phyloP scores from a whole-genome alignment of 2,113 vertebrate genomes.

The Nestor notabilis region DNA sequence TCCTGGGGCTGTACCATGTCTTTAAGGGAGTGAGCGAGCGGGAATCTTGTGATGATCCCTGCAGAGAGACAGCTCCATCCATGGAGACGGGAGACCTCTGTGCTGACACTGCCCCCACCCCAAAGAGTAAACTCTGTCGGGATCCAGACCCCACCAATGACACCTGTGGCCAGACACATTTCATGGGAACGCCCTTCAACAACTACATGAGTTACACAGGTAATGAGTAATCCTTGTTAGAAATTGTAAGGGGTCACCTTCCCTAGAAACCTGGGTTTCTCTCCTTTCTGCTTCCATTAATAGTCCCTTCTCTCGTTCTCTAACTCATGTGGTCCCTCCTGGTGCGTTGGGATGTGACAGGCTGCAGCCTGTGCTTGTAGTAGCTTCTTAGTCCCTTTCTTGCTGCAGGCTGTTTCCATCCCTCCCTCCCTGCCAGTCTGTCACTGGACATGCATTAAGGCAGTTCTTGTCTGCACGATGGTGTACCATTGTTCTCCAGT shows the following conservation, averaged over 20 bases:
- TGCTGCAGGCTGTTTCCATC: not conserved
- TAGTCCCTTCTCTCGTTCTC: not conserved
- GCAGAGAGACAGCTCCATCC: slow-evolving; percentile 88
- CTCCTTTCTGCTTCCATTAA: accelerated
- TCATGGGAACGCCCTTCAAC: slow-evolving; percentile 88
- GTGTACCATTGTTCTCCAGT: not conserved
- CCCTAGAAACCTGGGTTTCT: not conserved
- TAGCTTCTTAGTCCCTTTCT: not conserved
- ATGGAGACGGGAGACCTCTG: slow-evolving; percentile 98
- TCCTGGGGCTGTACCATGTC: slow-evolving; percentile 95
- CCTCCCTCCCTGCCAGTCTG: not conserved
- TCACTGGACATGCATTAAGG: not conserved
- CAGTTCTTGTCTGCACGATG: not conserved
- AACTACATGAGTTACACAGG: slow-evolving; percentile 99
- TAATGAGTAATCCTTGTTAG: not conserved
- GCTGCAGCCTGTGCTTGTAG: not conserved
- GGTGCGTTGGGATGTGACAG: accelerated
- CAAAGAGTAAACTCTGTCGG: slow-evolving; percentile 90
- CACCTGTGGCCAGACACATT: slow-evolving; percentile 84
- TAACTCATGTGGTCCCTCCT: not conserved
- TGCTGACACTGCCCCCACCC: slow-evolving; percentile 91
- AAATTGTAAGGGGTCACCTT: not conserved
- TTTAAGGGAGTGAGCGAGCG: slow-evolving; percentile 96
- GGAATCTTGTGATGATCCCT: slow-evolving; percentile 96
- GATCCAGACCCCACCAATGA: slow-evolving; percentile 89